These are phyloP conservation scores for Sminthurides aquaticus DNA, from an alignment of 2,888 invertebrate species.

Conservation along the genomic window DNA sequence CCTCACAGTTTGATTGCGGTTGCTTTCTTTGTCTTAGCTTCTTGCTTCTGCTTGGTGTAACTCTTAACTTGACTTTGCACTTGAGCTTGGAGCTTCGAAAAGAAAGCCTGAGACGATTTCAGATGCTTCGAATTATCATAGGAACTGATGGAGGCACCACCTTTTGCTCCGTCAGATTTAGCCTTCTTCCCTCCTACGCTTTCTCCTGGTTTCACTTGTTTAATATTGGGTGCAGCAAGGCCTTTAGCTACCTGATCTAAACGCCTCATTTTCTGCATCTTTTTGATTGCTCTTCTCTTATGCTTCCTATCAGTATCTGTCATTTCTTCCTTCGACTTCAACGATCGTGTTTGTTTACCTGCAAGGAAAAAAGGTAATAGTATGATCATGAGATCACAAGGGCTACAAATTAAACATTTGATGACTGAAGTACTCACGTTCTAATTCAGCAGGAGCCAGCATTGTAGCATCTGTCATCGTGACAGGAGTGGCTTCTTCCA, in stretches of 20 bases:
- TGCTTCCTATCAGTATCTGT: slow-evolving; percentile 80
- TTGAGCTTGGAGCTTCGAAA: slow-evolving; percentile 75
- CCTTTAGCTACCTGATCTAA: slow-evolving; percentile 46
- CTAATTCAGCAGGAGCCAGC: slow-evolving; percentile 87
- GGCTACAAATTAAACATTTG: slow-evolving; percentile 10
- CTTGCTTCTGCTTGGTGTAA: slow-evolving; percentile 47
- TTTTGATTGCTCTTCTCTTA: slow-evolving; percentile 77
- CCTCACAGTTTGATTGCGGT: not conserved
- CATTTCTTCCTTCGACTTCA: slow-evolving; percentile 68
- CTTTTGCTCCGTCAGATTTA: slow-evolving; percentile 58
- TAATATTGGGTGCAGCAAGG: slow-evolving; percentile 47
- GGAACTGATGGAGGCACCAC: too few species aligned
- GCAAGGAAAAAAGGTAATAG: slow-evolving; percentile 32
- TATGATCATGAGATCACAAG: not conserved
- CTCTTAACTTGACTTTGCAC: slow-evolving; percentile 52
- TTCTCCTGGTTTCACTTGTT: too few species aligned
- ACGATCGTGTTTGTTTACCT: slow-evolving; percentile 51
- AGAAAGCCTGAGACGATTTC: slow-evolving; percentile 76
- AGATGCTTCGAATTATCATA: slow-evolving; percentile 50
- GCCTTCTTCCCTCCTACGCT: slow-evolving; percentile 59
- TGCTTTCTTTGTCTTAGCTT: slow-evolving; percentile 46
- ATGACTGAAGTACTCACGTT: slow-evolving; percentile 49
- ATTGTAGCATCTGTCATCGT: slow-evolving; percentile 75
- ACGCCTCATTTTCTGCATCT: slow-evolving; percentile 55
- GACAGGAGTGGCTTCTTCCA: slow-evolving; percentile 93